Evolutionary conservation across 2,113 vertebrate genomes (phyloP), one percentile per base, ranked within the genome.

Genomic region (Otis tarda): DNA sequence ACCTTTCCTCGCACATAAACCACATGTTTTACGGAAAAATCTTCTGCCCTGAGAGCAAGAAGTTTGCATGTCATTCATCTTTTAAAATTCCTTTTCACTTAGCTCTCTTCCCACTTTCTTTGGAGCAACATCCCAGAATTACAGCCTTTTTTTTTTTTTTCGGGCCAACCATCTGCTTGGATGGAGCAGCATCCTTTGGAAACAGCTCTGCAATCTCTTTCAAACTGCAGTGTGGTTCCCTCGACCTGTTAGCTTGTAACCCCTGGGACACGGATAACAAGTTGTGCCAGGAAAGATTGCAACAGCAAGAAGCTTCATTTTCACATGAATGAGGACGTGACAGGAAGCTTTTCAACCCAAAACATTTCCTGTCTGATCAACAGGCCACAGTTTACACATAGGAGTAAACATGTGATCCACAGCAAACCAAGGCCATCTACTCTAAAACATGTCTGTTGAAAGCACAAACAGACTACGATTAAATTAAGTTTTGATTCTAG

Each of bases 361-460:
- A 91, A 70, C 24, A 8, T n/a, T 95, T 97, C 91, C 93, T 89
- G 94, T 79, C 91, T 93, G 81, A 93, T 87, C 93, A 94, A 53
- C 53, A 73, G 33, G 33, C 83, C 33, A 45, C 84, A 91, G 88
- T 89, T 94, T 94, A 96, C 89, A 92, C 60, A 75, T 0, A 71
- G 77, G 73, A 94, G 65, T 89, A 92, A 95, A 92, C 73, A 90
- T 24, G 39, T 43, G 61, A 89, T 28, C 77, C 69, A 56, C 65
- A 78, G 93, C 65, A 93, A 91, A 95, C 28, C 22, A 89, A 89
- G 45, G 81, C 53, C 21, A 53, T 43, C 76, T 41, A 56, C 57
- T 84, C 52, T 71, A 69, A 88, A 86, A 64, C 11, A 35, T 7
- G 20, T 21, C 49, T 78, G 49, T 49, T 76, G 57, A 45, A 73